Evolutionary conservation across 2,113 vertebrate species (phyloP), one percentile per base, ranked within the genome.

Genomic region (Myodes glareolus): DNA sequence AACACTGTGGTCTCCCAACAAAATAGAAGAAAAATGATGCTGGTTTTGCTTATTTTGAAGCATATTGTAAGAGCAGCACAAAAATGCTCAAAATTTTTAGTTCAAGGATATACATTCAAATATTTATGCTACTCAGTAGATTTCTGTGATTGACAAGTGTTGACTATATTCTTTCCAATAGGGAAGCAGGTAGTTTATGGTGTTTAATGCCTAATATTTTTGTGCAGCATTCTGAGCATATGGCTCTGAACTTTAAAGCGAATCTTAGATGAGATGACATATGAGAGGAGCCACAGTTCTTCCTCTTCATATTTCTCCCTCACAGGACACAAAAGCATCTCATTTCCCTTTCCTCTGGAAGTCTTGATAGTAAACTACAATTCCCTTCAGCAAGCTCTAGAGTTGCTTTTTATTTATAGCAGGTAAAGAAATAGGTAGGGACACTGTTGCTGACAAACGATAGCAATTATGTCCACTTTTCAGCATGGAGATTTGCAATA

Each of bases 401-500:
- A 91, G 72, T 75, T 89, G 14, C 47, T 76, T 93, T 82, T 96
- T 92, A 97, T 97, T 97, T 97, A 96, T 73, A 73, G 82, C 50
- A 84, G 7, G 42, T 50, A 84, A 94, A 80, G 33, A 94, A 95
- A 94, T 90, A 92, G 42, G 65, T 63, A 81, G n/a, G 72, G 88
- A 92, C 82, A 94, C 19, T 95, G 42, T 70, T 70, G 81, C 21
- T 95, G 92, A 97, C 84, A 97, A 92, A 97, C 94, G 89, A 23
- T 88, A 76, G 96, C 73, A 94, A 93, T 97, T 95, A 92, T 36
- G 70, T 78, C 52, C 78, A 95, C 67, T 86, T 97, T 96, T 93
- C 21, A 52, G 86, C 47, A 77, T 47, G 29, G 68, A 96, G 90
- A 95, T 90, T 91, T 80, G 50, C 63, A 85, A 88, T 92, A 67